Evolutionary conservation across 2,888 invertebrate species (phyloP).

Genomic region (Aromia moschata): DNA sequence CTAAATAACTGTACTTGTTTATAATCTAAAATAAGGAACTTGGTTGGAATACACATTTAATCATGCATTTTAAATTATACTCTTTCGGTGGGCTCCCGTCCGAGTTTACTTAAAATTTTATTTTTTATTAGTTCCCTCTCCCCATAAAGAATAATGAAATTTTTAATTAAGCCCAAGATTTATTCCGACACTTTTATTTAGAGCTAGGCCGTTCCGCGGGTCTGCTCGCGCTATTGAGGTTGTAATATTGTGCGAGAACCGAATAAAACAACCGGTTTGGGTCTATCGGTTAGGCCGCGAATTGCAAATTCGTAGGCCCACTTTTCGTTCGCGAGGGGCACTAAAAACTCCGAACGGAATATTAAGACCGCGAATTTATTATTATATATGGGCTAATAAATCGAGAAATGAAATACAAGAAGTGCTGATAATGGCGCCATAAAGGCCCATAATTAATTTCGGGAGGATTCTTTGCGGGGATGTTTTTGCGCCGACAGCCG

Average conservation of each 20-base stretch:
- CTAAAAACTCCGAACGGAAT: background rate
- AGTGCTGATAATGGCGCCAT: slow-evolving; percentile 5
- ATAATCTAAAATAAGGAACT: no score
- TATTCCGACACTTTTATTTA: slow-evolving; percentile 2
- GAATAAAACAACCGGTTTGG: background rate
- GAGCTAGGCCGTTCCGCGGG: background rate
- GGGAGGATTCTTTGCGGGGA: background rate
- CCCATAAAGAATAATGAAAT: background rate
- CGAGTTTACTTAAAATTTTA: background rate
- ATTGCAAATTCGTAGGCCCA: background rate
- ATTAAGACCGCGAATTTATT: background rate
- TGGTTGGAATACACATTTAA: no score
- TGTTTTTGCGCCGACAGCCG: slow-evolving; percentile 1
- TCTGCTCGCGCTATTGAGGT: background rate
- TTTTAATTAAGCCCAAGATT: background rate
- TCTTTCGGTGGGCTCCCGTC: no score
- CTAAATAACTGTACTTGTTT: no score
- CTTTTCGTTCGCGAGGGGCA: background rate
- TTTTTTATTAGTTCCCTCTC: background rate
- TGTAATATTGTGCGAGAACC: background rate
- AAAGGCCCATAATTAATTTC: slow-evolving; percentile 3
- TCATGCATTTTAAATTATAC: no score
- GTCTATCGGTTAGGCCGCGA: slow-evolving; percentile 3
- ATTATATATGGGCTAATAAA: background rate
- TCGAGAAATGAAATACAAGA: slow-evolving; percentile 10